Base-by-base conservation (phyloP, 2,113 vertebrate species). In the Mustelus asterias region DNA sequence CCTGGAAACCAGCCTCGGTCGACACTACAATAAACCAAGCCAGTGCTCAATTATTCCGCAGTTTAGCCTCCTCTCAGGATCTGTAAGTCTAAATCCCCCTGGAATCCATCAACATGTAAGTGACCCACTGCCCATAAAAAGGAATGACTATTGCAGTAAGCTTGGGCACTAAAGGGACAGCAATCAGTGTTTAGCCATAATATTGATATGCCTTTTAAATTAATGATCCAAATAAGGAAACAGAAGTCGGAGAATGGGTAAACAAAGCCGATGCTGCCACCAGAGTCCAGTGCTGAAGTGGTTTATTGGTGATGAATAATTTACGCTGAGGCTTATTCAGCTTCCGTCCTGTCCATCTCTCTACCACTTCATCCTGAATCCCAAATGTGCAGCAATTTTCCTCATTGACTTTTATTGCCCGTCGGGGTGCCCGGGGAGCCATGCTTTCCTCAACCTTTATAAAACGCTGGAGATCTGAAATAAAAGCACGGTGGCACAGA, bases 31-130 rank as follows among this genome's bases (percentile, higher is more conserved):
- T 96, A 96, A 67, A 96, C 76, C 78, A 96, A 96, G 96, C 96
- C 94, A 96, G 95, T 96, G 96, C 96, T 97, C 97, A 97, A 96
- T 98, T 98, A 97, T 97, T 96, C 95, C 80, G 97, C 96, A 97
- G 97, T 97, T 97, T 96, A 92, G 63, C n/a, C 41, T 70, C 41
- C 93, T 60, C 93, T 44, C 65, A 94, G 37, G 63, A 44, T 26
- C 93, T 70, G 65, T 94, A 94, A 94, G 69, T 44, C 41, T 14
- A 94, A 94, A 29, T 95, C 93, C 69, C 67, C 29, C 93, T 14
- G 14, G 93, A 65, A 60, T 95, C 69, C 26, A 95, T 95, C 65
- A 48, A 69, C 93, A 95, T 48, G 67, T 70, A 48, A 70, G 37
- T 72, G 93, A 48, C 93, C 93, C 65, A 48, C 20, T 44, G 67